Percentiles rank a stretch among this genome's conserved stretches.
Evolutionary conservation across 2,797 vertebrate species (phyloP).

Genomic region (Loris lydekkerianus): DNA sequence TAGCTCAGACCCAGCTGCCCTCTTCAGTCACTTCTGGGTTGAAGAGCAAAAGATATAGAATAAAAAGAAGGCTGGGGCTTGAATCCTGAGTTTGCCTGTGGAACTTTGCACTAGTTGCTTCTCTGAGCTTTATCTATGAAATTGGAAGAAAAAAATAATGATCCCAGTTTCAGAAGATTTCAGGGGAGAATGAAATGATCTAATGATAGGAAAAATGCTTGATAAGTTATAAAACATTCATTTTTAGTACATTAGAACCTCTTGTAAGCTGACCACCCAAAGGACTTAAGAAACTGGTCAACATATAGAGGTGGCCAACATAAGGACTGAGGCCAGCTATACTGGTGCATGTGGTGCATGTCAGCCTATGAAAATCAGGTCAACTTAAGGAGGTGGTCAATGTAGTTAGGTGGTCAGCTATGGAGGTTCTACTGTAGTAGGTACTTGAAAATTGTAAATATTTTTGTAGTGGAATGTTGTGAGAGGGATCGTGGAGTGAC

Average conservation of each 20-base stretch:
- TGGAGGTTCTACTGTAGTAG: too few species aligned
- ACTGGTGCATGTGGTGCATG: too few species aligned
- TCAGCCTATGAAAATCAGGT: too few species aligned
- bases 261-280: too few species aligned
- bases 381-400: too few species aligned
- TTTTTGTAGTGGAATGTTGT: not conserved
- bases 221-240: not conserved
- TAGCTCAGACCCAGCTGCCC: not conserved
- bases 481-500: too few species aligned
- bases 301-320: too few species aligned
- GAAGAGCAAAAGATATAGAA: conserved; percentile 29
- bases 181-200: not conserved
- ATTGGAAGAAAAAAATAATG: not conserved
- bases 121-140: not conserved
- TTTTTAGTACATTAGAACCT: not conserved
- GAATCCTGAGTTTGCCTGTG: not conserved
- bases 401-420: too few species aligned
- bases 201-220: not conserved
- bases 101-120: not conserved
- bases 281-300: too few species aligned
- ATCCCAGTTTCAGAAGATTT: conserved; percentile 10
- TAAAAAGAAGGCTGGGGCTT: not conserved
- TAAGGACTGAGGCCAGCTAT: too few species aligned
- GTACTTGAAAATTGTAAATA: not conserved
- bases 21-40: not conserved